phyloP scores from a whole-genome alignment of 2,113 vertebrate genomes.

The Cephalopholis sonnerati region DNA sequence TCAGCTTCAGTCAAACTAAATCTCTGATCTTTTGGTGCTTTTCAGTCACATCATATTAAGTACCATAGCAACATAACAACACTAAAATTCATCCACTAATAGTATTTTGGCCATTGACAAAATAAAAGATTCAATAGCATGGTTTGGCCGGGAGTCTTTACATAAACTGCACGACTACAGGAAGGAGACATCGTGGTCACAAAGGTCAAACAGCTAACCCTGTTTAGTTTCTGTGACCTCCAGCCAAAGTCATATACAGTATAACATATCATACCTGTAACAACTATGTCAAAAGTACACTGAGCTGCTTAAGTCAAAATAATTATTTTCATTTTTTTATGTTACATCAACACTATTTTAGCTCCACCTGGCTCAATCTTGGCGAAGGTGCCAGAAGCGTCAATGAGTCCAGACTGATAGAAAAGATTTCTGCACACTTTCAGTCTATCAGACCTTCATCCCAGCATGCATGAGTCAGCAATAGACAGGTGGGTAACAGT shows the following conservation, averaged over 20 bases:
- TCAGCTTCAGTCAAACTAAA: conserved; percentile 51
- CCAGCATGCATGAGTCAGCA: too few species aligned
- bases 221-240: background rate
- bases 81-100: conserved; percentile 6
- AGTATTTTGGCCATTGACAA: conserved; percentile 16
- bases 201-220: background rate
- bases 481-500: too few species aligned
- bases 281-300: background rate
- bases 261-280: background rate
- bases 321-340: too few species aligned
- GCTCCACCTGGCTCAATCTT: too few species aligned
- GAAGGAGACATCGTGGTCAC: background rate
- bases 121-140: background rate
- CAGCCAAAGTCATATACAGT: background rate
- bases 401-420: too few species aligned
- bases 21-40: conserved; percentile 23
- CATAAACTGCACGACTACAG: background rate
- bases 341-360: too few species aligned
- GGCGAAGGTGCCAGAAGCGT: too few species aligned
- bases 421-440: too few species aligned
- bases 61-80: conserved; percentile 32
- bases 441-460: too few species aligned
- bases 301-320: background rate
- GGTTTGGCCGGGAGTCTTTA: background rate
- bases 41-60: conserved; percentile 47